phyloP scores from a whole-genome alignment of 1,140 invertebrate genomes.

The Maconellicoccus hirsutus region DNA sequence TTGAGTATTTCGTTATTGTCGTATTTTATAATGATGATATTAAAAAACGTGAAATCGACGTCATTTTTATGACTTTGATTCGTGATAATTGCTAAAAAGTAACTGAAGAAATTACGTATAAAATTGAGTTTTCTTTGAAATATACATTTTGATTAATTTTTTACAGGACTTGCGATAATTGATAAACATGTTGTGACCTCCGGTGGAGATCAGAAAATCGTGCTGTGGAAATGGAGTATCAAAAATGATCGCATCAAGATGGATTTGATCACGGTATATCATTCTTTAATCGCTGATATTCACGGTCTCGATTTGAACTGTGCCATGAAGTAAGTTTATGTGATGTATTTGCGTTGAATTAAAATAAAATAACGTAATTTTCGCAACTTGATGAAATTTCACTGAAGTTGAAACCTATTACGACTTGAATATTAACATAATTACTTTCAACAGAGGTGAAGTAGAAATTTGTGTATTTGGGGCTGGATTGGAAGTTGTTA shows the following conservation, averaged over 20 bases:
- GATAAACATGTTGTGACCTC: neutral
- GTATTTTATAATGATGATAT: neutral
- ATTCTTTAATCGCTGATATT: slow-evolving; percentile 1
- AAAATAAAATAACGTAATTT: neutral
- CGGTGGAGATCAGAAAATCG: slow-evolving; percentile 6
- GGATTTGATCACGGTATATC: neutral
- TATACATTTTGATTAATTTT: neutral
- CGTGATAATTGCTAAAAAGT: neutral
- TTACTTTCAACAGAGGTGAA: neutral
- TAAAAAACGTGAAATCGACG: too few relatives aligned
- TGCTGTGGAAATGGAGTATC: neutral
- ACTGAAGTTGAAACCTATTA: too few relatives aligned
- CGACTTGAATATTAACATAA: too few relatives aligned
- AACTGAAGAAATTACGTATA: neutral
- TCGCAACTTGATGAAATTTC: too few relatives aligned
- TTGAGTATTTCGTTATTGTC: neutral
- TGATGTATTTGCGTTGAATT: neutral
- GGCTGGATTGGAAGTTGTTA: neutral
- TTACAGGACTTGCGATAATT: neutral
- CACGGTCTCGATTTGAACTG: neutral
- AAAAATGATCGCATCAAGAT: neutral
- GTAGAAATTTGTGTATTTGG: neutral
- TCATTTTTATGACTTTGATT: neutral
- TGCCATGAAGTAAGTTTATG: neutral
- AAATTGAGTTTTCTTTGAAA: neutral